Percentiles rank a stretch among this genome's conserved stretches.
phyloP scores from a whole-genome alignment of 2,888 invertebrate species.

The Conistra vaccinii region DNA sequence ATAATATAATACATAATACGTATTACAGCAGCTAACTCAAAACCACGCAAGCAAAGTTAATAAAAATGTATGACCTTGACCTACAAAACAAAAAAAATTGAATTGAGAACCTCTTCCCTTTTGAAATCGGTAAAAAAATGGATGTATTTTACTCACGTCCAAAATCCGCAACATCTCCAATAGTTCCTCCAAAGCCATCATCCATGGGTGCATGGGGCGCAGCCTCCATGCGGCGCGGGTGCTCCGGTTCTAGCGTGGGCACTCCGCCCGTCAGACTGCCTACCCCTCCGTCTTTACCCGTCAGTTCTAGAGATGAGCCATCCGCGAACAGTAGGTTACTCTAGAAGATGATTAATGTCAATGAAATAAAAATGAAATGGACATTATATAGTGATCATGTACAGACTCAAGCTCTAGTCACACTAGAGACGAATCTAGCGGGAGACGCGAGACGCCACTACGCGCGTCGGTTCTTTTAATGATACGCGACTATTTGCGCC shows the following conservation, averaged over 20 bases:
- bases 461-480: not conserved
- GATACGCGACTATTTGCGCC: not conserved
- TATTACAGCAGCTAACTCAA: no score
- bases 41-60: no score
- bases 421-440: not conserved
- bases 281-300: conserved; percentile 75
- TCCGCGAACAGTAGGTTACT: conserved; percentile 94
- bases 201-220: conserved; percentile 94
- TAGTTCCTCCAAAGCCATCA: conserved; percentile 96
- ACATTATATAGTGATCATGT: not conserved
- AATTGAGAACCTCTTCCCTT: no score
- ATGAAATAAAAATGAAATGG: not conserved
- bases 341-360: conserved; percentile 78
- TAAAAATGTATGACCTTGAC: no score
- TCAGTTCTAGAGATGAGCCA: conserved; percentile 92
- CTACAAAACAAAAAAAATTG: no score
- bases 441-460: no score
- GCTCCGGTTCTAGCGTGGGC: conserved; percentile 86
- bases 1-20: no score
- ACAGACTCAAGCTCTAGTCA: not conserved
- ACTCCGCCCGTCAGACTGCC: conserved; percentile 87
- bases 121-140: no score
- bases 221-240: conserved; percentile 92
- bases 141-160: conserved; percentile 90
- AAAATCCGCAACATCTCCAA: conserved; percentile 96